Percentiles rank a stretch among this genome's conserved stretches.
These are phyloP conservation scores for Girardinichthys multiradiatus DNA, from an alignment of 2,113 vertebrate species.

Conservation along the genomic window DNA sequence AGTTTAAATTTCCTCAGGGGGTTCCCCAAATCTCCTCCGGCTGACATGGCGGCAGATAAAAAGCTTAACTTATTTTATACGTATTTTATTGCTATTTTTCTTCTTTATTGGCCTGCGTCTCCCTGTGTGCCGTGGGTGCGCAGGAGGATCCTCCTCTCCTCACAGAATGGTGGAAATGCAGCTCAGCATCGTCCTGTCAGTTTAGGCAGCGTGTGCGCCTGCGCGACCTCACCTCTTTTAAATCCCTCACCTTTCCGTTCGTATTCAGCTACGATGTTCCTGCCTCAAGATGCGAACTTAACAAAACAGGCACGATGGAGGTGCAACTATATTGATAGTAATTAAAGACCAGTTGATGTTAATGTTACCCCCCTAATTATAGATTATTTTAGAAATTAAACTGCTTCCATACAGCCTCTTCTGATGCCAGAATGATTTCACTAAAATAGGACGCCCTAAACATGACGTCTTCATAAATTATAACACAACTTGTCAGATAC, in stretches of 20 bases:
- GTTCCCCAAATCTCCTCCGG: conserved; percentile 93
- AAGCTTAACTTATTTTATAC: conserved; percentile 40
- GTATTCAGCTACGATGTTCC: not conserved
- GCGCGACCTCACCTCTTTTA: conserved; percentile 80
- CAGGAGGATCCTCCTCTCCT: conserved; percentile 73
- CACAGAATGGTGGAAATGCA: conserved; percentile 80
- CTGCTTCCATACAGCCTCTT: no score
- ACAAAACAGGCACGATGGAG: not conserved
- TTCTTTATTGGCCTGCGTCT: conserved; percentile 56
- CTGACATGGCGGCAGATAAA: conserved; percentile 84
- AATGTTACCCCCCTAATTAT: no score
- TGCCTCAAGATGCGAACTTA: not conserved
- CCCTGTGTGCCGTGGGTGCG: conserved; percentile 55
- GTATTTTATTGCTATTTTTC: conserved; percentile 1
- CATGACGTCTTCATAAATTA: no score
- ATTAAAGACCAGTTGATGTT: no score
- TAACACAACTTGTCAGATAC: no score
- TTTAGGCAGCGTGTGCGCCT: conserved; percentile 68
- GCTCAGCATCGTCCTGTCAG: conserved; percentile 79
- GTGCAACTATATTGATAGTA: no score
- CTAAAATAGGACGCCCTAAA: no score
- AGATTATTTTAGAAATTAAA: no score
- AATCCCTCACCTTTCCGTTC: conserved; percentile 56
- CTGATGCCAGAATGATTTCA: no score
- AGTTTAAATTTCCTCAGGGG: conserved; percentile 96